Percentiles rank a stretch among this genome's conserved stretches.
Evolutionary conservation across 2,888 invertebrate genomes (phyloP).

Genomic region (Temnothorax ravouxi): DNA sequence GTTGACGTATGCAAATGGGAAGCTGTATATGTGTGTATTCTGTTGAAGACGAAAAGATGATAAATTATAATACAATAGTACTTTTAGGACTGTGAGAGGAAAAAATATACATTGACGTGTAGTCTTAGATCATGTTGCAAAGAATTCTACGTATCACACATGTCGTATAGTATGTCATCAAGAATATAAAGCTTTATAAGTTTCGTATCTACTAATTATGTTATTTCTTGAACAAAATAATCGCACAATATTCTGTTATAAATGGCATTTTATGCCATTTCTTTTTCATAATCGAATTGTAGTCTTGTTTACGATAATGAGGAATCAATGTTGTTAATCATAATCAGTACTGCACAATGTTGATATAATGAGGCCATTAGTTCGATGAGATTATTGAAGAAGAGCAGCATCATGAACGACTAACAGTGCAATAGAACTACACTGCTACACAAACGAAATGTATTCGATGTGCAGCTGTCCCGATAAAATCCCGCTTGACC

Average conservation of each 20-base stretch:
- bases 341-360: not conserved
- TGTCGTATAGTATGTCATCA: too few species aligned
- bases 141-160: too few species aligned
- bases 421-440: not conserved
- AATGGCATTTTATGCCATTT: not conserved
- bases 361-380: not conserved
- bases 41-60: not conserved
- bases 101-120: too few species aligned
- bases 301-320: not conserved
- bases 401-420: not conserved
- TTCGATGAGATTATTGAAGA: not conserved
- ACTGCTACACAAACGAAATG: not conserved
- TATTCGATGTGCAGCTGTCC: slow-evolving; percentile 58
- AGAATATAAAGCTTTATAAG: too few species aligned
- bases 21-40: not conserved
- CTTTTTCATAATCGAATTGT: not conserved
- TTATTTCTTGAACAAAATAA: not conserved
- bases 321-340: not conserved
- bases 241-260: not conserved
- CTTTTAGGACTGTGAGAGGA: not conserved
- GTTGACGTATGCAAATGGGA: not conserved
- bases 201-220: not conserved
- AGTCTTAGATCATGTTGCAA: too few species aligned
- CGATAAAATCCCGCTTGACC: slow-evolving; percentile 77
- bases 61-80: not conserved